Evolutionary conservation across 2,113 vertebrate species (phyloP).

Genomic region (Leucosticte australis): DNA sequence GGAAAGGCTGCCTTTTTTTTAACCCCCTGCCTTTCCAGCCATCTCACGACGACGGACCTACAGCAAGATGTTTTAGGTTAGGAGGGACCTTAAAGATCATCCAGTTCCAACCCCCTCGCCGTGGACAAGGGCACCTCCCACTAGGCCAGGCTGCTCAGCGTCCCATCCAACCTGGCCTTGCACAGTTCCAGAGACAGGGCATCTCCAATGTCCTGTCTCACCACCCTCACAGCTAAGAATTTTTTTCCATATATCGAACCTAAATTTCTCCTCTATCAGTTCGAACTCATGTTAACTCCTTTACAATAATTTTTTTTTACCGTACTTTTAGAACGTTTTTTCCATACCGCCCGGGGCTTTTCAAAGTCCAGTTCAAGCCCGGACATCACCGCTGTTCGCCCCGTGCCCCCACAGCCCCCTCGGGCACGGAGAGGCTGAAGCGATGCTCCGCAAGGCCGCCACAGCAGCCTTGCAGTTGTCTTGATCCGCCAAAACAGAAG

Average conservation of each 20-base stretch:
- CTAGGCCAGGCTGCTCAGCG: not conserved
- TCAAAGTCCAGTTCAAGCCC: fast-evolving
- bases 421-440: fast-evolving
- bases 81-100: no score
- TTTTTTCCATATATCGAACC: no score
- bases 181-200: no score
- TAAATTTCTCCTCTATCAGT: not conserved
- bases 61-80: not conserved
- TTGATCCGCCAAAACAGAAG: no score
- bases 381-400: fast-evolving
- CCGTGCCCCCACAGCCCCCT: fast-evolving
- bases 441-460: no score
- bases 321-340: not conserved
- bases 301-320: fast-evolving
- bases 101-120: not conserved
- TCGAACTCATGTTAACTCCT: fast-evolving
- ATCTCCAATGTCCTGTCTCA: not conserved
- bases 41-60: not conserved
- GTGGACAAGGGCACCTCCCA: not conserved
- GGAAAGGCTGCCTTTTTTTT: not conserved
- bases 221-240: not conserved
- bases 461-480: fast-evolving
- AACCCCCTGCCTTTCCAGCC: not conserved
- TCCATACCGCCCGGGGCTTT: not conserved
- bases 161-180: no score